Evolutionary conservation across 35 echinoderm and acorn worm species (phyloP), one percentile per base, ranked within the genome.

Genomic region (Hemicentrotus pulcherrimus): DNA sequence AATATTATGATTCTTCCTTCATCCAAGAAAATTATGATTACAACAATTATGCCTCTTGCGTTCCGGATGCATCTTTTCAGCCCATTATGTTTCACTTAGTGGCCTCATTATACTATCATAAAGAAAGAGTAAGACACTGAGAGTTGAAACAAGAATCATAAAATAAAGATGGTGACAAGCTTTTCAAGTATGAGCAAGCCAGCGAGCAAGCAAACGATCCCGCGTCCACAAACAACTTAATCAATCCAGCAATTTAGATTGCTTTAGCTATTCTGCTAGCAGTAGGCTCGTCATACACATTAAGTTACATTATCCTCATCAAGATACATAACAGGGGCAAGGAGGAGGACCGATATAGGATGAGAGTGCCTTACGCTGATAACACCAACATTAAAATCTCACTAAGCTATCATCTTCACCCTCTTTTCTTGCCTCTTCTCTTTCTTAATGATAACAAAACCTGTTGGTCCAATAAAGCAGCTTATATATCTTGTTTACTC

Each of bases 171-270:
- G 7, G 65, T 78, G 28, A 78, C 19, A n/a, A 78, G 65, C 19
- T 7, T 28, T n/a, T n/a, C 65, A 78, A 28, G 24, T n/a, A 78
- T 24, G 24, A 78, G 65, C 60, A 24, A 65, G 14, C 61, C 7
- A 89, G 87, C 88, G 15, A 47, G 46, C 32, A 90, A 32, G 48
- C 46, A 93, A 47, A 47, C 91, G 48, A 46, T 32, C 48, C 91
- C 32, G 32, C 35, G 47, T 93, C 91, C 91, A 93, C 46, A 93
- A 93, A 93, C 91, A 93, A 93, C 91, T 93, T 93, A 93, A 93
- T 93, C 91, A 93, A 93, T 93, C 48, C 48, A 58, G 46, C 91
- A 93, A 93, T 93, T 93, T 93, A 93, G 48, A 93, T 93, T 93
- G 91, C 91, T 93, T 93, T 22, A 93, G 32, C 24, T 93, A 93